phyloP scores from a whole-genome alignment of 1,140 invertebrate genomes.

The Sycophila sp. region DNA sequence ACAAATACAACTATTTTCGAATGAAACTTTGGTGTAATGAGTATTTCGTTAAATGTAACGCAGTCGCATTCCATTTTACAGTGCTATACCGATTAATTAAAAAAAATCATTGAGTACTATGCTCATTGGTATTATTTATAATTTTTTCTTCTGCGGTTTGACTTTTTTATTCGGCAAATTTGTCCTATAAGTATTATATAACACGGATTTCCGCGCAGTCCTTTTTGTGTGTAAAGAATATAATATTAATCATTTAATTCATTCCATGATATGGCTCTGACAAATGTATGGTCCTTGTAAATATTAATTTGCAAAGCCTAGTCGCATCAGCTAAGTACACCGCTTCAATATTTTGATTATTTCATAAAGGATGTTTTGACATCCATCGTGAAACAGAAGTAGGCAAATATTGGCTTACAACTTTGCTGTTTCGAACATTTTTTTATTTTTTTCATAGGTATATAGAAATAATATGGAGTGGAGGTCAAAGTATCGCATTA shows the following conservation, averaged over 20 bases:
- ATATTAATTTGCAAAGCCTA: conserved; percentile 18
- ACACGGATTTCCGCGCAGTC: conserved; percentile 33
- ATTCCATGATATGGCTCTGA: conserved; percentile 32
- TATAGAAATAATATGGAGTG: too few species aligned
- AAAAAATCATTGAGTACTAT: too few species aligned
- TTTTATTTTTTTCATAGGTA: too few species aligned
- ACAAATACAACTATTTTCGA: too few species aligned
- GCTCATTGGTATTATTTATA: conserved; percentile 14
- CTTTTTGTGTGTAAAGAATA: conserved; percentile 20
- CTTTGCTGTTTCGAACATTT: background rate
- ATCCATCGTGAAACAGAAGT: background rate
- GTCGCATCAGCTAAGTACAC: too few species aligned
- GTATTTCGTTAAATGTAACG: too few species aligned
- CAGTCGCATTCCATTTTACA: too few species aligned
- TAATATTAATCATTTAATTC: conserved; percentile 17
- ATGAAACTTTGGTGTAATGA: too few species aligned
- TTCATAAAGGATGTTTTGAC: background rate
- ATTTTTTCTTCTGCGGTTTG: conserved; percentile 4
- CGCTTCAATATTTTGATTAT: too few species aligned
- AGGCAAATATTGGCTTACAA: background rate
- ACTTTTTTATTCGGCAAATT: conserved; percentile 25
- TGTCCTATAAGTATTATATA: conserved; percentile 20
- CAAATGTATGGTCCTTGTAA: conserved; percentile 24
- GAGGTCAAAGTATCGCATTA: too few species aligned
- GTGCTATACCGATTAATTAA: too few species aligned